A percentile compares a stretch with the other conserved stretches of the same genome.
phyloP scores from a whole-genome alignment of 2,113 vertebrate species.

The Brachypteracias leptosomus region DNA sequence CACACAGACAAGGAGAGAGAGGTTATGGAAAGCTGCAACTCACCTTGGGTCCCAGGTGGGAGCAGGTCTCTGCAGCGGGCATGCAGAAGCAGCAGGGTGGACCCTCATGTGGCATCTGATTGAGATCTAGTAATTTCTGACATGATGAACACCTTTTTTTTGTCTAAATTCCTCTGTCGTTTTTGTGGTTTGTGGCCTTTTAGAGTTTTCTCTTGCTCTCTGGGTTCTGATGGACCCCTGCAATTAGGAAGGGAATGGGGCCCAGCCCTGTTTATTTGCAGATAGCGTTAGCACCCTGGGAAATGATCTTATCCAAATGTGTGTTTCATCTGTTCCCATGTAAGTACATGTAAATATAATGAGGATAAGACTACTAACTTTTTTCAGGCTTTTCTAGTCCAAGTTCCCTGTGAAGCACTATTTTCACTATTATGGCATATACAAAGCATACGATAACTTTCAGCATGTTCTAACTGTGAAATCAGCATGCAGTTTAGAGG shows the following conservation, averaged over 20 bases:
- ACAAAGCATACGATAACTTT: background rate
- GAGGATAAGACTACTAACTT: background rate
- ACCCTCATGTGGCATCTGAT: accelerated
- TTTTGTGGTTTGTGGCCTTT: background rate
- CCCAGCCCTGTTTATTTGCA: background rate
- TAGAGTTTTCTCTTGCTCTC: background rate
- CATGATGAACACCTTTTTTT: background rate
- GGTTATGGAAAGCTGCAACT: background rate
- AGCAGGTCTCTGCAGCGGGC: background rate
- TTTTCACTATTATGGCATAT: background rate
- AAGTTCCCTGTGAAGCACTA: background rate
- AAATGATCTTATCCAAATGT: background rate
- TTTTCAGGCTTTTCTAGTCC: background rate
- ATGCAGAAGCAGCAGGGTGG: background rate
- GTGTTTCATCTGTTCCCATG: background rate
- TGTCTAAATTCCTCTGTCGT: background rate
- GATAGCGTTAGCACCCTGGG: background rate
- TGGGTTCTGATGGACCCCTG: background rate
- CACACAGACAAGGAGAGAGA: background rate
- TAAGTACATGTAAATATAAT: background rate
- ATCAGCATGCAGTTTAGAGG: background rate
- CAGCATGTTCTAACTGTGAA: background rate
- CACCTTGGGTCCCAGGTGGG: accelerated
- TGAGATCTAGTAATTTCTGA: background rate
- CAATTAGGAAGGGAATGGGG: background rate